These are phyloP conservation scores for Hypsopygia costalis DNA, from an alignment of 2,888 invertebrate species.

Conservation along the genomic window DNA sequence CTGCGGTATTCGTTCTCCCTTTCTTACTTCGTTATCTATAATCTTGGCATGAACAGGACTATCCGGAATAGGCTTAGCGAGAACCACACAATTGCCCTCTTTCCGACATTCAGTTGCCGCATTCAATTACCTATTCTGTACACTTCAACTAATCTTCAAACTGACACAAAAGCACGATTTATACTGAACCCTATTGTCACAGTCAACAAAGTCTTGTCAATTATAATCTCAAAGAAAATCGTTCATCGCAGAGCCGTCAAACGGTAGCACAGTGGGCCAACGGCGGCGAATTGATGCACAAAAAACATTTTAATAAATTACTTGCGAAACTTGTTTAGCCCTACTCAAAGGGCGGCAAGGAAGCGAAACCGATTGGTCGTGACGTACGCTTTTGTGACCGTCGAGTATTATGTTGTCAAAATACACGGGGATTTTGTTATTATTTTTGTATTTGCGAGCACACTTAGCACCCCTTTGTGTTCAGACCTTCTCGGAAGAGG, in stretches of 20 bases:
- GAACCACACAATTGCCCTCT: slow-evolving; percentile 48
- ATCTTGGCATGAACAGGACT: slow-evolving; percentile 52
- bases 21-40: slow-evolving; percentile 29
- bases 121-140: slow-evolving; percentile 58
- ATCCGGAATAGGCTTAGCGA: slow-evolving; percentile 54
- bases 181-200: slow-evolving; percentile 66
- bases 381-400: slow-evolving; percentile 76
- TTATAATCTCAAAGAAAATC: slow-evolving; percentile 73
- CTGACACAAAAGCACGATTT: slow-evolving; percentile 63
- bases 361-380: slow-evolving; percentile 77
- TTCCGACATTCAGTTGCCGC: slow-evolving; percentile 30
- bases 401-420: slow-evolving; percentile 79
- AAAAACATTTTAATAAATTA: slow-evolving; percentile 72
- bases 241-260: slow-evolving; percentile 64
- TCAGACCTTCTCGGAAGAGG: slow-evolving; percentile 62
- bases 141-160: slow-evolving; percentile 64
- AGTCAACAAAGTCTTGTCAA: slow-evolving; percentile 77
- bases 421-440: slow-evolving; percentile 79
- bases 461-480: slow-evolving; percentile 77
- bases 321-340: slow-evolving; percentile 74
- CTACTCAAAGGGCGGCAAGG: slow-evolving; percentile 70
- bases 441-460: slow-evolving; percentile 78
- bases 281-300: slow-evolving; percentile 40
- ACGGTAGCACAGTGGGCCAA: slow-evolving; percentile 67
- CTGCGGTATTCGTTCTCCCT: too few relatives aligned